Evolutionary conservation across 2,888 invertebrate species (phyloP).

Genomic region (Cataglyphis cursor): DNA sequence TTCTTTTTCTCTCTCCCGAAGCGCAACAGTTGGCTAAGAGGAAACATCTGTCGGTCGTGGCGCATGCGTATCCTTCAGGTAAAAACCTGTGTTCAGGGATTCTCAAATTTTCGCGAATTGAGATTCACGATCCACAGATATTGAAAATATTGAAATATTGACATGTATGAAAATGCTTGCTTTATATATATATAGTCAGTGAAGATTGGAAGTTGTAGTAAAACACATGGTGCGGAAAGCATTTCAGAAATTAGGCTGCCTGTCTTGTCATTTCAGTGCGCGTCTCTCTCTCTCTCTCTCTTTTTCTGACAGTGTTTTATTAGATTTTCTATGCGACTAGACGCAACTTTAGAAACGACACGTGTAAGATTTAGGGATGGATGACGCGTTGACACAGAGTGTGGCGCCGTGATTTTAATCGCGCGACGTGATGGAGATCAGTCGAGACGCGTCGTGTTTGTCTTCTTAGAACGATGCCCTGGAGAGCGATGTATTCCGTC

Average conservation of each 20-base stretch:
- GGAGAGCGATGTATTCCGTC: slow-evolving; percentile 7
- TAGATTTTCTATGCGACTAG: slow-evolving; percentile 34
- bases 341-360: slow-evolving; percentile 46
- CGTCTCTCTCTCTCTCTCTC: too few relatives aligned
- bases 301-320: slow-evolving; percentile 8
- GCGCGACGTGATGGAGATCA: not conserved
- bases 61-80: slow-evolving; percentile 82
- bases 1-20: slow-evolving; percentile 68
- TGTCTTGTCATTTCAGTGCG: not conserved
- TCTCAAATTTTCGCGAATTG: slow-evolving; percentile 78
- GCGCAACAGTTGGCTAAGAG: slow-evolving; percentile 85
- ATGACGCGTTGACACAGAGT: slow-evolving; percentile 19
- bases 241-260: slow-evolving; percentile 48
- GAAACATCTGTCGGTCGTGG: slow-evolving; percentile 84
- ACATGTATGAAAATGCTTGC: not conserved
- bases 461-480: slow-evolving; percentile 11
- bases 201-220: not conserved
- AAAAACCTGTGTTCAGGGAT: slow-evolving; percentile 82
- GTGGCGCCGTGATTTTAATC: slow-evolving; percentile 1
- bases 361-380: slow-evolving; percentile 45
- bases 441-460: not conserved
- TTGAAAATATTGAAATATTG: too few relatives aligned
- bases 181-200: too few relatives aligned
- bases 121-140: not conserved
- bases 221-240: not conserved